phyloP scores from a whole-genome alignment of 2,888 invertebrate genomes.

The Epistrophe grossulariae region DNA sequence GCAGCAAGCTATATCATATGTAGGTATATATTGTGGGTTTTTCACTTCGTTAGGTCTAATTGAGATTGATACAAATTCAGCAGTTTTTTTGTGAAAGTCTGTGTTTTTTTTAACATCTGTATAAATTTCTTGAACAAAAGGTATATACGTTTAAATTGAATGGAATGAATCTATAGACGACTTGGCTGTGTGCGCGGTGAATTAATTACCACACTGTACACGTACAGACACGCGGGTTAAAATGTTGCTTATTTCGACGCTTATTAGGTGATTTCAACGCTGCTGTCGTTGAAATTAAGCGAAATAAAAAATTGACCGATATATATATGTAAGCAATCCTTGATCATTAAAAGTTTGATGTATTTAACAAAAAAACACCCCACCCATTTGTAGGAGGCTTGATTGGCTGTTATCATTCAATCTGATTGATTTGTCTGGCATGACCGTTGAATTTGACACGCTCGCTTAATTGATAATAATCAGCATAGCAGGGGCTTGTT shows the following conservation, averaged over 20 bases:
- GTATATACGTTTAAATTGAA: conserved; percentile 27
- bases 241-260: conserved; percentile 58
- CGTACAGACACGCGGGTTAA: conserved; percentile 39
- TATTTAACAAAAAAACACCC: not conserved
- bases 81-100: conserved; percentile 26
- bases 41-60: conserved; percentile 75
- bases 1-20: not conserved
- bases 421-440: conserved; percentile 69
- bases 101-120: conserved; percentile 16
- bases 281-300: conserved; percentile 17
- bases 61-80: conserved; percentile 74
- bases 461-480: conserved; percentile 38
- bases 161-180: conserved; percentile 10
- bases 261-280: conserved; percentile 65
- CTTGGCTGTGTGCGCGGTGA: conserved; percentile 42
- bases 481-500: conserved; percentile 12
- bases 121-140: conserved; percentile 28
- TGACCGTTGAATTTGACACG: conserved; percentile 68
- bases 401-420: conserved; percentile 61
- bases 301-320: conserved; percentile 11
- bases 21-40: conserved; percentile 35
- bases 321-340: conserved; percentile 18
- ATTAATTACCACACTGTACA: conserved; percentile 61
- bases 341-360: conserved; percentile 55
- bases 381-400: conserved; percentile 48